phyloP scores from a whole-genome alignment of 2,888 invertebrate species.

The Zygogramma bicolorata region DNA sequence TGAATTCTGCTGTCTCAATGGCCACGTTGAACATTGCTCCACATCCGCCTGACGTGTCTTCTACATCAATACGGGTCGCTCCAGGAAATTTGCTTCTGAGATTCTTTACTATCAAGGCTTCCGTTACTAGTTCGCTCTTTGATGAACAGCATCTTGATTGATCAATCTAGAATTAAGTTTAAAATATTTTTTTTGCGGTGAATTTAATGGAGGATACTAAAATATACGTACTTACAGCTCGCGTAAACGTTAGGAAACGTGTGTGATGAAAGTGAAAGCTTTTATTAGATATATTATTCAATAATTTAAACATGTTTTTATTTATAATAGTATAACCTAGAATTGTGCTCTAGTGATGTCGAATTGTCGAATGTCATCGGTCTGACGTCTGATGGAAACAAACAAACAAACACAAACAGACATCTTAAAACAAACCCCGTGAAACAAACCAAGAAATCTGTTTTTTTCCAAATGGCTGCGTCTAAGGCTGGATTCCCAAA shows the following conservation, averaged over 20 bases:
- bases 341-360: no score
- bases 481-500: no score
- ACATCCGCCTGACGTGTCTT: constrained; percentile 84
- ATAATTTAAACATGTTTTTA: neutral
- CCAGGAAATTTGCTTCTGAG: constrained; percentile 70
- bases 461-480: no score
- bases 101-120: constrained; percentile 64
- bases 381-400: no score
- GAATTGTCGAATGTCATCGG: no score
- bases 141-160: constrained; percentile 13
- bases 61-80: constrained; percentile 74
- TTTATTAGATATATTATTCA: neutral
- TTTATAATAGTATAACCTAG: no score
- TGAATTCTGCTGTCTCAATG: constrained; percentile 78
- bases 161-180: constrained; percentile 16
- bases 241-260: neutral
- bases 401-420: no score
- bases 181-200: neutral
- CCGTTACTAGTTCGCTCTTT: constrained; percentile 40
- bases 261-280: neutral
- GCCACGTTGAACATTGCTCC: constrained; percentile 85
- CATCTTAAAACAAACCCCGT: no score
- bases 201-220: neutral
- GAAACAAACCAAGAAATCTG: no score
- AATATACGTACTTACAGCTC: neutral